Conservation (phyloP, 2,797 vertebrate species). For the Amblyraja radiata region DNA sequence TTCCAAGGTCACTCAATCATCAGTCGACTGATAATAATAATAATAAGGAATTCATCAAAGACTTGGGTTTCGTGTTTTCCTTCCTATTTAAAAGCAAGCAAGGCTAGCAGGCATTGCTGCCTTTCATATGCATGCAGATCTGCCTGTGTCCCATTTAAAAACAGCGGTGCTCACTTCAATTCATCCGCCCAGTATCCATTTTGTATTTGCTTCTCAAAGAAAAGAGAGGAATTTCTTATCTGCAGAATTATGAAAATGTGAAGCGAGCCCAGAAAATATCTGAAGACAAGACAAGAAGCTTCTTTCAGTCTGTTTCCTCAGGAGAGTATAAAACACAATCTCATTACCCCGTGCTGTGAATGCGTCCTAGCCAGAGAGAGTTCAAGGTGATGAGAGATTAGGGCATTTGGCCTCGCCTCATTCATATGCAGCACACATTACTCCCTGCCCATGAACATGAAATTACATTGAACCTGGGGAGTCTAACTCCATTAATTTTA, state of each 20-base stretch:
- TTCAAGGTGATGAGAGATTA: slow-evolving; percentile 99
- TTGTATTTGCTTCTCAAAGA: neutral
- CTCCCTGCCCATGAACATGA: slow-evolving; percentile 88
- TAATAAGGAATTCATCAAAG: neutral
- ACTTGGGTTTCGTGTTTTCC: neutral
- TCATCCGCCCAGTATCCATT: slow-evolving; percentile 57
- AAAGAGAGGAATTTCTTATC: slow-evolving; percentile 63
- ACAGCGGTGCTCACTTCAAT: slow-evolving; percentile 88
- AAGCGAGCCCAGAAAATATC: slow-evolving; percentile 58
- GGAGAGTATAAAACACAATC: slow-evolving; percentile 83
- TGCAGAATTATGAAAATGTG: slow-evolving; percentile 82
- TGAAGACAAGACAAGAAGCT: slow-evolving; percentile 61
- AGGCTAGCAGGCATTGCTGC: neutral
- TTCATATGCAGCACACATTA: slow-evolving; percentile 82
- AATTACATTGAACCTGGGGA: slow-evolving; percentile 99
- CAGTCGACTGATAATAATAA: neutral
- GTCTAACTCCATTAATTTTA: slow-evolving; percentile 99
- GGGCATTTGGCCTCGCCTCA: slow-evolving; percentile 87
- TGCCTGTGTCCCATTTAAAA: slow-evolving; percentile 66
- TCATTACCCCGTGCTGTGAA: slow-evolving; percentile 94
- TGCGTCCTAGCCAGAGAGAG: slow-evolving; percentile 88
- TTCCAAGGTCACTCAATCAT: neutral
- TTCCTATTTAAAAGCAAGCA: neutral
- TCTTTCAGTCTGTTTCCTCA: slow-evolving; percentile 69
- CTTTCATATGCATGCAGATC: neutral